phyloP scores from a whole-genome alignment of 1,140 invertebrate genomes.

The Subanguina moxae region DNA sequence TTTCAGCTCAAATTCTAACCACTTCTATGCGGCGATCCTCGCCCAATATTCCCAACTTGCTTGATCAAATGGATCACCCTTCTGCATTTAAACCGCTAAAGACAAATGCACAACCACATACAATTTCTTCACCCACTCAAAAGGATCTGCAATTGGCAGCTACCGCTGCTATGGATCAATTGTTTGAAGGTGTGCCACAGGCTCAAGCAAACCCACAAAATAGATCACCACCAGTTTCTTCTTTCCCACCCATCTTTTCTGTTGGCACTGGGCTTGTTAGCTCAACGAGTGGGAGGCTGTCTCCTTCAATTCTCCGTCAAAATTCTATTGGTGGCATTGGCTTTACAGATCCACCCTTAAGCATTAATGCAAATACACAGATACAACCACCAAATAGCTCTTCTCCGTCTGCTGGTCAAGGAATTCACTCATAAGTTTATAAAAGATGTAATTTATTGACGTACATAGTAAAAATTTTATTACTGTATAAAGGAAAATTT shows the following conservation, averaged over 20 bases:
- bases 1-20: slow-evolving; percentile 1
- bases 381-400: too few species aligned
- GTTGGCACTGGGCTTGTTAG: neutral
- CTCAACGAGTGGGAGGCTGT: neutral
- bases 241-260: neutral
- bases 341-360: neutral
- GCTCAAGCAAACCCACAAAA: neutral
- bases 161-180: neutral
- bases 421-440: too few species aligned
- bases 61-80: neutral
- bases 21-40: neutral
- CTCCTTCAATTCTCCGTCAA: neutral
- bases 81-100: neutral
- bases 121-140: neutral
- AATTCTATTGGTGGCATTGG: slow-evolving; percentile 12
- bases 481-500: too few species aligned
- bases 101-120: neutral
- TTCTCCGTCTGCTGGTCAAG: too few species aligned
- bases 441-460: too few species aligned
- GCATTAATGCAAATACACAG: too few species aligned
- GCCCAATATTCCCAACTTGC: neutral
- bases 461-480: too few species aligned
- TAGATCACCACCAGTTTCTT: neutral
- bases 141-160: neutral
- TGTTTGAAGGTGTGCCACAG: neutral